Evolutionary conservation across 1,140 invertebrate genomes (phyloP), one percentile per base, ranked within the genome.

Genomic region (Arion vulgaris): DNA sequence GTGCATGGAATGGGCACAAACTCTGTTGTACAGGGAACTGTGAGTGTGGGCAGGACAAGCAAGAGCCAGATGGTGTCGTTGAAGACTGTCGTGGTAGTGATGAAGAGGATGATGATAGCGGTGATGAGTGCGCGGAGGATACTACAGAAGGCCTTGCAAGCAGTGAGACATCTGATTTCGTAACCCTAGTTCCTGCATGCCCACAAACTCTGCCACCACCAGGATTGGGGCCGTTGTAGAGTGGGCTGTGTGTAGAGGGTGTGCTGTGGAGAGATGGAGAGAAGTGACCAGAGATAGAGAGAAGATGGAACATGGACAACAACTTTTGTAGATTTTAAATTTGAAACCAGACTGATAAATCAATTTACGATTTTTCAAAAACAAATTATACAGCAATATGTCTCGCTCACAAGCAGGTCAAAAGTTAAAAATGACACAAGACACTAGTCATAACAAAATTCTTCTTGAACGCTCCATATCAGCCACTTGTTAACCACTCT

Each of bases 1-100:
- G 82, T 71, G 89, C 89, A 88, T 94, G 93, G 88, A 94, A 94
- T 32, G 93, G 93, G 89, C 93, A 94, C 71, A 90, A 88, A 86
- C 90, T 85, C 86, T 93, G 90, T 81, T 90, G 88, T 72, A 93
- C 86, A n/a, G 92, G 89, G 41, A 90, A 82, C n/a, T 88, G 87
- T 34, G 81, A 80, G 53, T 83, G 80, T 73, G 78, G 26, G 71
- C 83, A 86, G 36, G 81, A 34, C 34, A 32, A 62, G 82, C 83
- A 85, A 23, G 85, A 62, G 72, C 78, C 69, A 68, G 85, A 85
- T 73, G 79, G 79, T 82, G 82, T 83, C 83, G 73, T 26, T n/a
- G 73, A 28, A 45, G 39, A 32, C 23, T 11, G 39, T 32, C 38
- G 49, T 7, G 71, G 41, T 73, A 11, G n/a, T 19, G 38, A 39